Conservation (phyloP, 2,888 invertebrate genomes). For the Calameuta idolon region DNA sequence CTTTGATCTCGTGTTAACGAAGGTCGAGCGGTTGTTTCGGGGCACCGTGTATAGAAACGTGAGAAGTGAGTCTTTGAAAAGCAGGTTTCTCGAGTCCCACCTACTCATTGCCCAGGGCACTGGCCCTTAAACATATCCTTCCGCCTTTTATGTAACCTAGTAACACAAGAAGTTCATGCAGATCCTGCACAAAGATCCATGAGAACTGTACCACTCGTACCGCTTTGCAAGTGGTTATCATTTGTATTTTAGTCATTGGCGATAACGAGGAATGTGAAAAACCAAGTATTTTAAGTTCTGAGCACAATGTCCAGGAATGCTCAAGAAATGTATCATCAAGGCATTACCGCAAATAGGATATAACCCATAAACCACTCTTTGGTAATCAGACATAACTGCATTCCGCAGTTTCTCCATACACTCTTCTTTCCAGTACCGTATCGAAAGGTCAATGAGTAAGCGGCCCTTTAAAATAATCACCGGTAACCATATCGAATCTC, state of each 20-base stretch:
- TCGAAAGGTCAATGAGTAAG: background rate
- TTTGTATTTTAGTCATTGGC: background rate
- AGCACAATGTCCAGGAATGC: background rate
- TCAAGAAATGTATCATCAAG: background rate
- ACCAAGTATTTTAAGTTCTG: background rate
- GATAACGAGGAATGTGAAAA: background rate
- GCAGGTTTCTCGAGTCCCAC: conserved; percentile 31
- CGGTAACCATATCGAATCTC: background rate
- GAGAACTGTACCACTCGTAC: background rate
- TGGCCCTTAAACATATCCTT: conserved; percentile 8
- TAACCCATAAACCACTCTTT: background rate
- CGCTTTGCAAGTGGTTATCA: background rate
- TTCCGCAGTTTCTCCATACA: background rate
- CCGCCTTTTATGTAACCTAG: conserved; percentile 4
- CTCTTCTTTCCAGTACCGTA: background rate
- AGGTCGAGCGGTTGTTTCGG: background rate
- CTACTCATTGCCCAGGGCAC: conserved; percentile 21
- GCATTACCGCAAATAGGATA: background rate
- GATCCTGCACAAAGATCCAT: background rate
- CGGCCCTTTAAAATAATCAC: background rate
- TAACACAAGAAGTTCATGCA: background rate
- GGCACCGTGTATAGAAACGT: conserved; percentile 19
- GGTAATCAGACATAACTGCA: background rate
- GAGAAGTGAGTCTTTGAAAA: conserved; percentile 28
- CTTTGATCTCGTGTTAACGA: background rate